These are phyloP conservation scores for Pangasius krempfi DNA, from an alignment of 2,797 vertebrate species.

Conservation along the genomic window DNA sequence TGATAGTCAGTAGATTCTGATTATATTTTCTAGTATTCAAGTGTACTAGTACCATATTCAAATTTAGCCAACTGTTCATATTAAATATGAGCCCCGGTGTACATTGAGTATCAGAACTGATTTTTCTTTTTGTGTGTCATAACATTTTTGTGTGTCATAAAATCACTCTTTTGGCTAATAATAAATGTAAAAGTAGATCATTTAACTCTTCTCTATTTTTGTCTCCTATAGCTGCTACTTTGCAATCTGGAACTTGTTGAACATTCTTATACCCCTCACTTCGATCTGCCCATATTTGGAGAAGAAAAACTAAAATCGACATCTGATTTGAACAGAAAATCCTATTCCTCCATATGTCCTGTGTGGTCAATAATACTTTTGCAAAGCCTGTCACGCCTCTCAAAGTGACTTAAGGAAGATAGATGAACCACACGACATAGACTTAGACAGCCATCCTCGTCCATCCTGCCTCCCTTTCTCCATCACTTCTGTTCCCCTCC, in stretches of 20 bases:
- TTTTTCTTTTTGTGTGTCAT: not conserved
- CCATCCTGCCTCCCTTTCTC: constrained; percentile 9
- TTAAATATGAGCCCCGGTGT: not conserved
- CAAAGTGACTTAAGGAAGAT: not conserved
- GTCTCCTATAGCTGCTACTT: not conserved
- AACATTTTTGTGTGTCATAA: no score
- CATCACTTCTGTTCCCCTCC: constrained; percentile 8
- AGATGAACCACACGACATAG: not conserved
- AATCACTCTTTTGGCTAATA: not conserved
- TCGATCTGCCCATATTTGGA: not conserved
- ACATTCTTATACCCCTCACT: not conserved
- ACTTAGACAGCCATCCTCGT: not conserved
- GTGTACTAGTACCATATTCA: not conserved
- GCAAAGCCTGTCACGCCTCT: not conserved
- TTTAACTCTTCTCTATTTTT: not conserved
- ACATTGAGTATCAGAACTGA: not conserved
- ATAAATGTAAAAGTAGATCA: not conserved
- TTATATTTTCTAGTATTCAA: not conserved
- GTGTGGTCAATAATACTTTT: not conserved
- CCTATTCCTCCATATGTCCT: not conserved
- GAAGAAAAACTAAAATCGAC: not conserved
- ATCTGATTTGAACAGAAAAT: not conserved
- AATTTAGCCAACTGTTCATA: not conserved
- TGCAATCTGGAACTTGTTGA: not conserved
- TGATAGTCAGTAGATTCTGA: not conserved